Base-by-base conservation (phyloP, 1,140 invertebrate genomes). In the Drosophila auraria region DNA sequence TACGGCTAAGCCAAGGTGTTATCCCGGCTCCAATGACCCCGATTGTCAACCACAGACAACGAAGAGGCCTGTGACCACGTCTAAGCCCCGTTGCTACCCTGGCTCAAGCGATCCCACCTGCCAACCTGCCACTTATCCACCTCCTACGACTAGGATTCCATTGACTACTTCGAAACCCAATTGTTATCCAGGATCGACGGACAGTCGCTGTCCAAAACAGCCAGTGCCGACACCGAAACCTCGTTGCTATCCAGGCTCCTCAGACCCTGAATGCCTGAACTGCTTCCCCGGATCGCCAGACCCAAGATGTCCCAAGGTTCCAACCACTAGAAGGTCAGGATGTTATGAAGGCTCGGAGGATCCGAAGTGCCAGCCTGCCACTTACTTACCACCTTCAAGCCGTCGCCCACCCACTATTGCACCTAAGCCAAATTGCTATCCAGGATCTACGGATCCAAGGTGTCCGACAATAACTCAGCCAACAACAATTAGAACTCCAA, bases 21-120 rank as follows among this genome's bases (percentile, higher is more conserved):
- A 73, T 56, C 89, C 93, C 2, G 94, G 94, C 27, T 93, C 93
- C 1, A 86, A 45, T 3, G 94, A 95, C 78, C 93, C 93, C 5
- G 82, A 93, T 9, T 95, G 94, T 68, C 93, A 93, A 15, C 92
- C 86, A 69, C 73, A 75, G 53, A 73, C 74, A 1, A 81, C 73
- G 5, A 69, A 75, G 6, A 77, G 63, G 14, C 60, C 66, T 11
- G 23, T 33, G n/a, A 66, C 75, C 3, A 77, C 73, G 6, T 15
- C 40, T 4, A 64, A 38, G 7, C 74, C 82, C 23, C 82, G 78
- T 9, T 93, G 74, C 78, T 93, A 91, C 72, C 93, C 93, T 7
- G 93, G 93, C 8, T 91, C 83, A 17, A 84, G 59, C 0, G 93
- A 94, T 80, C 90, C 93, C 3, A 77, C 77, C 20, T 94, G 93